phyloP scores from a whole-genome alignment of 2,888 invertebrate species.

The Agriotes lineatus region DNA sequence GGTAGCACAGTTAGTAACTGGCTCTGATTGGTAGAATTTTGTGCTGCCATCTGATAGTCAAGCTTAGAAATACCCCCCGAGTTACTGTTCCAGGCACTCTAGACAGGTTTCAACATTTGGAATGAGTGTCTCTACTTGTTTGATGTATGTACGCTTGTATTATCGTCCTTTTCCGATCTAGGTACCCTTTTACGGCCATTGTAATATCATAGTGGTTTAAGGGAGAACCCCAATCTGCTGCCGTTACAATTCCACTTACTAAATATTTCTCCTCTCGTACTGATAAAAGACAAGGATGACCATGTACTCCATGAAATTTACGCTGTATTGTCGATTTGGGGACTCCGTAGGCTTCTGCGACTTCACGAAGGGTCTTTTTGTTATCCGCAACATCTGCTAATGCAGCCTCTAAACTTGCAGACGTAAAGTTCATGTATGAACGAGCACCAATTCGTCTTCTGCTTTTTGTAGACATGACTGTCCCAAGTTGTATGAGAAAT shows the following conservation, averaged over 20 bases:
- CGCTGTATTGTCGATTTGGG: neutral
- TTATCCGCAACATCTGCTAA: neutral
- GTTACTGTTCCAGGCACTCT: no score
- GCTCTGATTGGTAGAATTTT: no score
- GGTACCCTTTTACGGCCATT: neutral
- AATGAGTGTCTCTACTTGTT: no score
- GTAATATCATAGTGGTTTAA: neutral
- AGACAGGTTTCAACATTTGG: no score
- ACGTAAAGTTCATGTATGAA: neutral
- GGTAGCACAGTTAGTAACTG: no score
- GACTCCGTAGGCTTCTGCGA: neutral
- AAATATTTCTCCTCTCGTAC: no score
- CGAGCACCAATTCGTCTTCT: neutral
- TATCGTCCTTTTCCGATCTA: neutral
- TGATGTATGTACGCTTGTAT: no score
- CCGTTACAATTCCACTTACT: neutral
- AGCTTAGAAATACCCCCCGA: no score
- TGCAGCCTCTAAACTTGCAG: neutral
- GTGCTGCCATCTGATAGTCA: no score
- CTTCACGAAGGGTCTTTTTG: neutral
- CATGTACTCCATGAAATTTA: neutral
- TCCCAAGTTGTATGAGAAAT: no score
- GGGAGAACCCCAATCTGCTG: neutral
- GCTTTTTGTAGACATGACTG: neutral
- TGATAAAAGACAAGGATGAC: neutral